These are phyloP conservation scores for Lypha dubia DNA, from an alignment of 2,888 invertebrate species.

Conservation along the genomic window DNA sequence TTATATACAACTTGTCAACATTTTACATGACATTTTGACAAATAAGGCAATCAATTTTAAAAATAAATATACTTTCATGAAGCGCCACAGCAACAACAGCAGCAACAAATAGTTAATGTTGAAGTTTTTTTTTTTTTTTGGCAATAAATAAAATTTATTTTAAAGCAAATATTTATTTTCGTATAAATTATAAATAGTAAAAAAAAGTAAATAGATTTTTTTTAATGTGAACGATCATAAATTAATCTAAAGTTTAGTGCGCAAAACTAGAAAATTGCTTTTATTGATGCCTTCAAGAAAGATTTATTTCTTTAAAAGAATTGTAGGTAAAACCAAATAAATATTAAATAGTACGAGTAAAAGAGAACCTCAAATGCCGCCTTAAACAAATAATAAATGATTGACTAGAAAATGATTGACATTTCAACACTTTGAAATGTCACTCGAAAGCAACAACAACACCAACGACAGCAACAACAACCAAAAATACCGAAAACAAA, in stretches of 20 bases:
- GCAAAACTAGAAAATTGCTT: slow-evolving; percentile 63
- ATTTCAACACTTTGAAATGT: slow-evolving; percentile 82
- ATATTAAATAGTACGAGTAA: background rate
- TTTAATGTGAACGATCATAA: slow-evolving; percentile 57
- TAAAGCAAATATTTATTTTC: slow-evolving; percentile 63
- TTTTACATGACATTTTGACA: slow-evolving; percentile 73
- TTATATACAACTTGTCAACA: slow-evolving; percentile 67
- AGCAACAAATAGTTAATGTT: background rate
- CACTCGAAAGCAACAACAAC: too few relatives aligned
- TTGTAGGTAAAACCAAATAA: background rate
- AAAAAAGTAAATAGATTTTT: slow-evolving; percentile 8
- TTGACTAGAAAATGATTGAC: slow-evolving; percentile 78
- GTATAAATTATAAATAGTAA: slow-evolving; percentile 21
- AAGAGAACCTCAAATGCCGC: slow-evolving; percentile 55
- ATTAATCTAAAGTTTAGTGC: slow-evolving; percentile 54
- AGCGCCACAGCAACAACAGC: slow-evolving; percentile 60
- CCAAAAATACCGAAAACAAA: slow-evolving; percentile 36
- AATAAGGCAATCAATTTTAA: slow-evolving; percentile 72
- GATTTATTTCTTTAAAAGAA: slow-evolving; percentile 31
- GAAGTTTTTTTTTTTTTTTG: slow-evolving; percentile 12
- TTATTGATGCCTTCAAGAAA: slow-evolving; percentile 22
- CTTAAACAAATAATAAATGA: slow-evolving; percentile 66
- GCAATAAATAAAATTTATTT: slow-evolving; percentile 37
- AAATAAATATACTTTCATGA: slow-evolving; percentile 70
- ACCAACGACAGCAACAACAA: too few relatives aligned